Evolutionary conservation across 2,113 vertebrate genomes (phyloP).

Genomic region (Empidonax traillii): DNA sequence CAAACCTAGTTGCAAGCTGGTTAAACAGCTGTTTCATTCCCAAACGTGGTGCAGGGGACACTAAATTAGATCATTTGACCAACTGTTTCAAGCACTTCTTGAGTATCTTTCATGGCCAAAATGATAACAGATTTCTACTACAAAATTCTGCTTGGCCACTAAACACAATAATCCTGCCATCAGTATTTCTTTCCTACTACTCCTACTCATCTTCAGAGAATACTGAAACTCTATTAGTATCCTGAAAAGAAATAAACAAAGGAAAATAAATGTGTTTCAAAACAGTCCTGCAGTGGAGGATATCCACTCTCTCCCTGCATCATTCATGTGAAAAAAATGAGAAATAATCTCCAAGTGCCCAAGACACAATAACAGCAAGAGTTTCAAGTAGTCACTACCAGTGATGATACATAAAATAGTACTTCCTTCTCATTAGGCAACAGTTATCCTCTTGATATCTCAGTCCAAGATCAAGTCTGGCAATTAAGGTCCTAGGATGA

Average conservation of each 20-base stretch:
- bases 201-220: background rate
- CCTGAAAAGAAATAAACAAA: background rate
- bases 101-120: background rate
- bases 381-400: background rate
- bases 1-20: background rate
- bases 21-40: background rate
- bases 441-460: background rate
- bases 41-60: background rate
- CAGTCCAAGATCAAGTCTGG: background rate
- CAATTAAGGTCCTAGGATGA: background rate
- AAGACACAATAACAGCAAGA: background rate
- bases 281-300: background rate
- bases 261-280: background rate
- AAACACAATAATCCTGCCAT: background rate
- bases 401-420: rapidly evolving
- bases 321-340: background rate
- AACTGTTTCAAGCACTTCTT: background rate
- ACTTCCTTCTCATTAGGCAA: background rate
- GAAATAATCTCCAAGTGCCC: background rate
- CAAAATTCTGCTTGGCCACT: background rate
- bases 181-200: background rate
- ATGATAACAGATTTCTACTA: background rate
- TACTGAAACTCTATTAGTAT: background rate
- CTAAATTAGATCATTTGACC: background rate
- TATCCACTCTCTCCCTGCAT: background rate